phyloP scores from a whole-genome alignment of 2,113 vertebrate species.

The Hippoglossus stenolepis region DNA sequence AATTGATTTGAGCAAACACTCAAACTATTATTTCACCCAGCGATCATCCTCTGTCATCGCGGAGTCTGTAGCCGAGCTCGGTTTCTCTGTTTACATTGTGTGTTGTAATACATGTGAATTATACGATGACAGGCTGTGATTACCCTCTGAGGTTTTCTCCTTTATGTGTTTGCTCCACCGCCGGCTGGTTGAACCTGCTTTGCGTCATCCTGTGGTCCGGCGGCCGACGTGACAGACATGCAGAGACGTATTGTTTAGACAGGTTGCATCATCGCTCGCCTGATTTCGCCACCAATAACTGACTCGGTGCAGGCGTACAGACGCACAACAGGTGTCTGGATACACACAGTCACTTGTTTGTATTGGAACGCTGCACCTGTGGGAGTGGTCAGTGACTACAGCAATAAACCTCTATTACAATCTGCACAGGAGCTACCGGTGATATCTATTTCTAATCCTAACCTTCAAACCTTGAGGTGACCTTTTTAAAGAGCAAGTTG shows the following conservation, averaged over 20 bases:
- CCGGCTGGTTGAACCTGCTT: constrained; percentile 52
- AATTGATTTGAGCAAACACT: neutral
- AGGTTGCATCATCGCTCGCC: constrained; percentile 40
- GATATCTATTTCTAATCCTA: neutral
- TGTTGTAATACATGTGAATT: constrained; percentile 1
- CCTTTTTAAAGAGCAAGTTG: neutral
- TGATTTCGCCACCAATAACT: constrained; percentile 22
- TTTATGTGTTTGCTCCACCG: neutral
- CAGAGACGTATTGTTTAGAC: constrained; percentile 34
- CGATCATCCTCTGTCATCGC: too few relatives aligned
- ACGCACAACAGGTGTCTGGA: constrained; percentile 35
- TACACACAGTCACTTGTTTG: neutral
- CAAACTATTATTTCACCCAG: too few relatives aligned
- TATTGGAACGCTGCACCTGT: constrained; percentile 11
- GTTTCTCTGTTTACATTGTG: constrained; percentile 1
- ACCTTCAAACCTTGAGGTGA: neutral
- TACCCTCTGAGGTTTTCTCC: neutral
- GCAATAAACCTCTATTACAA: neutral
- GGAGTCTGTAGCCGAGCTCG: too few relatives aligned
- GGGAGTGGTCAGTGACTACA: constrained; percentile 18
- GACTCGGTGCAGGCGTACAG: neutral
- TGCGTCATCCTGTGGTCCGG: constrained; percentile 20
- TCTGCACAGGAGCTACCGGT: too few relatives aligned
- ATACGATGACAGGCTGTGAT: neutral
- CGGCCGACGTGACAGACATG: constrained; percentile 36